Evolutionary conservation across 2,797 vertebrate genomes (phyloP).

Genomic region (Poeciliopsis gracilis): DNA sequence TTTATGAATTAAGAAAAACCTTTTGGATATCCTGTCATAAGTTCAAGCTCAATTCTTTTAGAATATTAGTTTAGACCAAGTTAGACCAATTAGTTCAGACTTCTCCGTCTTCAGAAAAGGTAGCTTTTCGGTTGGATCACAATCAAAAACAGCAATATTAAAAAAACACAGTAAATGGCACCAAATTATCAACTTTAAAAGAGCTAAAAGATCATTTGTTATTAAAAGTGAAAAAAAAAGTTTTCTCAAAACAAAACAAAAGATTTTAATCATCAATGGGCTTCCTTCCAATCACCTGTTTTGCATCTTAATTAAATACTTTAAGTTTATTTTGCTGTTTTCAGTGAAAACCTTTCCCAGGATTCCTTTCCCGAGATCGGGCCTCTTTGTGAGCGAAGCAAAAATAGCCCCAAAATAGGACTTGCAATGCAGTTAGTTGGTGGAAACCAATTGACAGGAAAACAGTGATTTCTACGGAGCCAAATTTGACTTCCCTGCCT

Average conservation of each 20-base stretch:
- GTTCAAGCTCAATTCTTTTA: not conserved
- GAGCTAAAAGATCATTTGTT: not conserved
- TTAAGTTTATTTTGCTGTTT: not conserved
- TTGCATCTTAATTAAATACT: not conserved
- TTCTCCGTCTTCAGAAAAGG: too few relatives aligned
- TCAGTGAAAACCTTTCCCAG: not conserved
- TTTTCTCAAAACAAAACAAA: not conserved
- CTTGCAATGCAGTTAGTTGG: not conserved
- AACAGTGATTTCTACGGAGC: not conserved
- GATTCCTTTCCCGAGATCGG: not conserved
- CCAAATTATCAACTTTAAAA: not conserved
- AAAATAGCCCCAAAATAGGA: not conserved
- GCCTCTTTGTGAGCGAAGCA: not conserved
- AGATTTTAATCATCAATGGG: not conserved
- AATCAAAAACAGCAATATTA: not conserved
- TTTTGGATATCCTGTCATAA: not conserved
- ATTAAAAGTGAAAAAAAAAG: not conserved
- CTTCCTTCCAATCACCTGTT: not conserved
- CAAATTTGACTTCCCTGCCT: not conserved
- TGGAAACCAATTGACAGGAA: not conserved
- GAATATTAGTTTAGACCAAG: not conserved
- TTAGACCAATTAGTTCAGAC: not conserved
- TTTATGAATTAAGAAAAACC: not conserved
- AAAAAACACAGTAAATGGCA: not conserved
- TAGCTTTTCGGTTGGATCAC: not conserved